Percentiles rank a stretch among this genome's conserved stretches.
These are phyloP conservation scores for Octodon degus DNA, from an alignment of 2,113 vertebrate genomes.

Conservation along the genomic window DNA sequence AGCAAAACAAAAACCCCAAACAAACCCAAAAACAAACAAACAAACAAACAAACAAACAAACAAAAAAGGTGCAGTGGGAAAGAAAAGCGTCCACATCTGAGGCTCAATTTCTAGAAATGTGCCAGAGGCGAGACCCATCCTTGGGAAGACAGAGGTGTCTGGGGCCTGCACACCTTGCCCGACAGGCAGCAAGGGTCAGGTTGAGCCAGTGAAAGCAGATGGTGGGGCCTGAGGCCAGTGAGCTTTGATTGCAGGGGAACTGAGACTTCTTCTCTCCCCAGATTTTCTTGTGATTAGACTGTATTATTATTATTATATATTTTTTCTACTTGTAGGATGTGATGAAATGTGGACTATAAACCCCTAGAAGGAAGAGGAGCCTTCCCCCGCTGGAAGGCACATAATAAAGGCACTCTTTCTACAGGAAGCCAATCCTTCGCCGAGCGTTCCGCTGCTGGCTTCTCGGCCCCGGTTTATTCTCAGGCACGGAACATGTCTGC, in stretches of 20 bases:
- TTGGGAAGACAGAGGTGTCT: neutral
- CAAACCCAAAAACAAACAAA: no score
- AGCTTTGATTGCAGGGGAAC: neutral
- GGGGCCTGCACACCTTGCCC: neutral
- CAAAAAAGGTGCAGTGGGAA: no score
- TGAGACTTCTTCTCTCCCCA: neutral
- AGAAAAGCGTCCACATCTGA: accelerated
- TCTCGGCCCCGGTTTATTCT: neutral
- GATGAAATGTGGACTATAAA: neutral
- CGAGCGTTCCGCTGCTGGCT: neutral
- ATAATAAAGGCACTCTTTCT: neutral
- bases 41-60: no score
- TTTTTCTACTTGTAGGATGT: neutral
- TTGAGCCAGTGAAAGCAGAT: neutral
- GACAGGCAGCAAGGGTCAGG: neutral
- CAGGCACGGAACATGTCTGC: accelerated
- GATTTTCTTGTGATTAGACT: neutral
- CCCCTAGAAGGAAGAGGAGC: neutral
- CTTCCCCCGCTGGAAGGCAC: neutral
- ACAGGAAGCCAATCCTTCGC: neutral
- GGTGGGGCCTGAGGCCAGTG: accelerated
- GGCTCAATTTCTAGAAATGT: neutral
- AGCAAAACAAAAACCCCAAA: no score
- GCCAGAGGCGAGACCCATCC: neutral
- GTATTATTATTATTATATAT: neutral